Percentiles rank a stretch among this genome's conserved stretches.
Conservation (phyloP, 2,113 vertebrate genomes). For the Miniopterus natalensis region DNA sequence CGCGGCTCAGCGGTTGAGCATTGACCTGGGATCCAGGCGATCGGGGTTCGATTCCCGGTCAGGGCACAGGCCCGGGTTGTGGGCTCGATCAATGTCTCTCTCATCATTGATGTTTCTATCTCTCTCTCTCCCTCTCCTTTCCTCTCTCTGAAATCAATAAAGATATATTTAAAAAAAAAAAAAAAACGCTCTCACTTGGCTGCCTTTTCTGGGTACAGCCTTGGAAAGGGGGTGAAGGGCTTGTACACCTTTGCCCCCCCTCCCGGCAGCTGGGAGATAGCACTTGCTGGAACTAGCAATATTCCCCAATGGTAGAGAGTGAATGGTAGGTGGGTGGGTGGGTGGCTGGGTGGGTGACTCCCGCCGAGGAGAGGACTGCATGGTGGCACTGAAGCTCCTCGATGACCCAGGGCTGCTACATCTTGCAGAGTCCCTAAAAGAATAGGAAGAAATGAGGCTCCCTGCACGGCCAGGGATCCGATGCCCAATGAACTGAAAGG, state of each 20-base stretch:
- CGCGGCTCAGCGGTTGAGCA: too few species aligned
- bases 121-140: too few species aligned
- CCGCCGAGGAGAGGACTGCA: background rate
- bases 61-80: too few species aligned
- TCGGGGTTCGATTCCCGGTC: too few species aligned
- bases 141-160: too few species aligned
- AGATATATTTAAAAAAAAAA: too few species aligned
- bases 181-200: background rate
- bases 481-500: background rate
- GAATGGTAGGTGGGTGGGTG: too few species aligned
- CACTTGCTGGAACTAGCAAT: background rate
- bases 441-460: background rate
- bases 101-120: too few species aligned
- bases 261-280: too few species aligned
- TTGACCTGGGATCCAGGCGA: too few species aligned
- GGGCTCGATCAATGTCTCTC: too few species aligned
- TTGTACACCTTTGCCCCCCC: background rate
- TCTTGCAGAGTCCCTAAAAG: background rate
- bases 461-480: background rate
- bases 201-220: background rate
- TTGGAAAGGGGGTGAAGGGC: background rate
- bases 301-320: background rate
- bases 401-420: background rate
- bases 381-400: fast-evolving
- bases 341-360: too few species aligned